Conservation (phyloP, 92 coral and sea anemone genomes). For the Isaurus tuberculatus region DNA sequence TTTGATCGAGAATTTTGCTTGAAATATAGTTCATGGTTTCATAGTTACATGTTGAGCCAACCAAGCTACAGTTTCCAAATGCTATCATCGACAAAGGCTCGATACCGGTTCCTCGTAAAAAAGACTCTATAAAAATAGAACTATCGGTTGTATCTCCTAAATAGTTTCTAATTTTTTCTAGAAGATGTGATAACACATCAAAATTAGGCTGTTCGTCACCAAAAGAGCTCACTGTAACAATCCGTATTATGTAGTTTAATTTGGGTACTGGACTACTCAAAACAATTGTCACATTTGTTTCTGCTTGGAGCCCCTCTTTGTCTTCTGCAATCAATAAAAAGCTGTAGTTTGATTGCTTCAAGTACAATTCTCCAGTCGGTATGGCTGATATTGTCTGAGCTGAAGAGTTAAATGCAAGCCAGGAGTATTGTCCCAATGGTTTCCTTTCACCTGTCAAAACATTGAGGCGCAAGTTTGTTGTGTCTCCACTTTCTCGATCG, state of each 20-base stretch:
- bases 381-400: constrained; percentile 33
- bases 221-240: constrained; percentile 36
- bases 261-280: constrained; percentile 6
- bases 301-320: constrained; percentile 41
- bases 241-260: constrained; percentile 40
- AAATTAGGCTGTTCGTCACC: not conserved
- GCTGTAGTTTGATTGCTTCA: constrained; percentile 44
- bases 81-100: constrained; percentile 21
- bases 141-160: constrained; percentile 23
- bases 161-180: constrained; percentile 21
- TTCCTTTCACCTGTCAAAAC: constrained; percentile 15
- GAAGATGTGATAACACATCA: constrained; percentile 24
- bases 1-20: not conserved
- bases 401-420: constrained; percentile 48
- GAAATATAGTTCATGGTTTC: constrained; percentile 10
- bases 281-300: constrained; percentile 34
- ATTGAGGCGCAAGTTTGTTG: constrained; percentile 36
- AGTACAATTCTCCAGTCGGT: constrained; percentile 25
- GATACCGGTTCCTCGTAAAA: constrained; percentile 48
- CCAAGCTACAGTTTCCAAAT: constrained; percentile 55
- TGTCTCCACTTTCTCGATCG: constrained; percentile 55
- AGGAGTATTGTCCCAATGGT: constrained; percentile 39
- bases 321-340: constrained; percentile 53
- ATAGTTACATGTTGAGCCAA: constrained; percentile 47
- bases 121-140: constrained; percentile 33